Evolutionary conservation across 2,113 vertebrate species (phyloP), one percentile per base, ranked within the genome.

Genomic region (Scophthalmus maximus): DNA sequence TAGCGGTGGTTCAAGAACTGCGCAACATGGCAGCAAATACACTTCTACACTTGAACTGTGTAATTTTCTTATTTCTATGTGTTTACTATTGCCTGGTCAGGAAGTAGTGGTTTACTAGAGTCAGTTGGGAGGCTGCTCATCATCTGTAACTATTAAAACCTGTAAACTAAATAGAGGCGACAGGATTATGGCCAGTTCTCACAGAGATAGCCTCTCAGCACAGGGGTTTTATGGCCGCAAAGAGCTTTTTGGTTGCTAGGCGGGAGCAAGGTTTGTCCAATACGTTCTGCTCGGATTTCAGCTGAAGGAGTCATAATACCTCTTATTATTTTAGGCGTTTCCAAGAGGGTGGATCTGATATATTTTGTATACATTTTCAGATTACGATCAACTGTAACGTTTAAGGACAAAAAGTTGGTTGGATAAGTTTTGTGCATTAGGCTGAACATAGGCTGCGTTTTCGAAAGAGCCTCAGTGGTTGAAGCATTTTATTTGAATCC

Each of bases 211-310:
- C 55, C 73, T 80, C 65, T 86, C 67, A 59, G 60, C 67, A 2
- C n/a, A 6, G 11, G n/a, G 40, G 29, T 74, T 90, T 90, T 89
- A 90, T 91, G 79, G 50, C 73, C 32, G 44, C 30, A 40, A 38
- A 72, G 27, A 69, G 82, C 77, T 78, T 79, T n/a, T 84, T 23
- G 73, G 90, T 92, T 90, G 87, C 81, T 76, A 74, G 75, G 87
- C 11, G 14, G 67, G 70, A 20, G 4, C 38, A 29, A 2, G 40
- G 34, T 50, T 44, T 8, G 42, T 44, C 6, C 42, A n/a, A 7
- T 42, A 76, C 12, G 9, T 66, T 60, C 74, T 73, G 74, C 50
- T 52, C 27, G 8, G 20, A 42, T 49, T 46, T 66, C 32, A 52
- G 29, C 36, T n/a, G 15, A 62, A 32, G 36, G 65, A 38, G 53